phyloP scores from a whole-genome alignment of 1,140 invertebrate species.

The Drosophila ananassae region DNA sequence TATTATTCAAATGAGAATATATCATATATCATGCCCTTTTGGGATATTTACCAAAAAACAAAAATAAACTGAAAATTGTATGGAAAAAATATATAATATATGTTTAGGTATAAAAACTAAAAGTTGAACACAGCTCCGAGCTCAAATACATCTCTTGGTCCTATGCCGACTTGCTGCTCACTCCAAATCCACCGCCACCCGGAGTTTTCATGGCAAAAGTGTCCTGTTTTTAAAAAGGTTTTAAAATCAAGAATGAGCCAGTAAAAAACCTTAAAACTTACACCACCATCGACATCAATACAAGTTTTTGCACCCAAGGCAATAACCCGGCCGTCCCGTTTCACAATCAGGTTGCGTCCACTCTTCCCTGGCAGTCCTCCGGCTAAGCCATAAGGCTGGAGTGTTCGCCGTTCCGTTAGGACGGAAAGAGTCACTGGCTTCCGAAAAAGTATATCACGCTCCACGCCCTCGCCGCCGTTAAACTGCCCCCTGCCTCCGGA shows the following conservation, averaged over 20 bases:
- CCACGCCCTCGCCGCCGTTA: constrained; percentile 95
- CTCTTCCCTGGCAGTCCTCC: constrained; percentile 91
- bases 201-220: constrained; percentile 81
- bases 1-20: background rate
- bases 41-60: background rate
- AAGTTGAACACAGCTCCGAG: constrained; percentile 90
- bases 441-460: constrained; percentile 94
- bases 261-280: constrained; percentile 84
- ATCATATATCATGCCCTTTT: no score
- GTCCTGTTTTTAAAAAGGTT: constrained; percentile 43
- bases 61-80: background rate
- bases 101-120: constrained; percentile 38
- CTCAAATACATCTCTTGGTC: constrained; percentile 85
- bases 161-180: constrained; percentile 7
- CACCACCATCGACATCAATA: constrained; percentile 90
- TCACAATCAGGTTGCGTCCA: constrained; percentile 92
- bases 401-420: constrained; percentile 96
- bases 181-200: constrained; percentile 92
- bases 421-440: constrained; percentile 94
- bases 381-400: constrained; percentile 95
- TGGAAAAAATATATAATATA: background rate
- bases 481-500: constrained; percentile 93
- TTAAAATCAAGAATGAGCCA: background rate
- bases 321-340: constrained; percentile 89
- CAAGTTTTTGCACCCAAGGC: constrained; percentile 95